phyloP scores from a whole-genome alignment of 2,888 invertebrate genomes.

The Xestia c-nigrum region DNA sequence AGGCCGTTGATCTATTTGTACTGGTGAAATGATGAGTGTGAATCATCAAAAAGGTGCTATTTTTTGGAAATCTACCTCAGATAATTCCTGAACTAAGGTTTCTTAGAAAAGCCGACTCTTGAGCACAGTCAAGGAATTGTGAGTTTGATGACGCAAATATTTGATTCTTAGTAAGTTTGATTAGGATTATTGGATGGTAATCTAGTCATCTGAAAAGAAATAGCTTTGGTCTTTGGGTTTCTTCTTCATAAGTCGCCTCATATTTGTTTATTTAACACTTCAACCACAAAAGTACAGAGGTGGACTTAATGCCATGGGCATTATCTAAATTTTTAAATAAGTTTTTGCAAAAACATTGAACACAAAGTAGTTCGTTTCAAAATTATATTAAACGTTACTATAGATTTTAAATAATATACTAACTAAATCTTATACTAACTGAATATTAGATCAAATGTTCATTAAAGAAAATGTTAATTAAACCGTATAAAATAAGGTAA shows the following conservation, averaged over 20 bases:
- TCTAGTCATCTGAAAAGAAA: not conserved
- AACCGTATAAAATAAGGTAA: too few relatives aligned
- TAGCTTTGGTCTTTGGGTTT: too few relatives aligned
- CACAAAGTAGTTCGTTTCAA: too few relatives aligned
- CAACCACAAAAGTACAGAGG: too few relatives aligned
- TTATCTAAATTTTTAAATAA: too few relatives aligned
- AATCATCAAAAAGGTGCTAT: slow-evolving; percentile 16
- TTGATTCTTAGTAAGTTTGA: not conserved
- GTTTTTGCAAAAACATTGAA: too few relatives aligned
- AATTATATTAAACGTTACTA: too few relatives aligned
- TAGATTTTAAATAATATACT: too few relatives aligned
- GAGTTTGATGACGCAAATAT: not conserved
- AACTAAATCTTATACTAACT: too few relatives aligned
- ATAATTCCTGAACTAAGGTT: slow-evolving; percentile 2
- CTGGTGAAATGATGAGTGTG: slow-evolving; percentile 18
- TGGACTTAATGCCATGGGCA: too few relatives aligned
- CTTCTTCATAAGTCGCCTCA: not conserved
- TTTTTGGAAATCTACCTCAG: not conserved
- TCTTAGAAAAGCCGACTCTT: not conserved
- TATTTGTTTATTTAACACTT: not conserved
- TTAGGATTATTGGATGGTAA: not conserved
- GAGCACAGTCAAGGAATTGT: not conserved
- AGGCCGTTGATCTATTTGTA: slow-evolving; percentile 52
- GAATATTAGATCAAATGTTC: too few relatives aligned
- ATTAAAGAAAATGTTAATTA: too few relatives aligned